Base-by-base conservation (phyloP, 2,113 vertebrate genomes). In the Thalassarche chlororhynchos region DNA sequence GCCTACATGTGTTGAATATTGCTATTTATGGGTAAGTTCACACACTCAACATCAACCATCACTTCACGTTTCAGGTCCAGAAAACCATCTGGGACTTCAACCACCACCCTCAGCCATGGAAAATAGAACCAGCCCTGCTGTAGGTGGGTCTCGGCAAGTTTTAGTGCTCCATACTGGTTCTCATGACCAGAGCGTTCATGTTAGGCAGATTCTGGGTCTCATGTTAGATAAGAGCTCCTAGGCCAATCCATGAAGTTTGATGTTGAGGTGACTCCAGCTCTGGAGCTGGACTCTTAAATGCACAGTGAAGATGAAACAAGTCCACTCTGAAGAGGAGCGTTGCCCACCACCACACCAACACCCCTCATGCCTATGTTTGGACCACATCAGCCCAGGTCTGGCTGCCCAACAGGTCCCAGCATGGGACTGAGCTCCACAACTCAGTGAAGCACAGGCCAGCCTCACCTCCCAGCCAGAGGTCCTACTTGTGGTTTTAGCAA, bases 11-110 rank as follows among this genome's bases (percentile, higher is more conserved):
- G 23, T 1, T 62, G 21, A 49, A 49, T n/a, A 84, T 58, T 2
- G 2, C n/a, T 58, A 24, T 26, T 83, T 8, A 38, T 0, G 3
- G 34, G 14, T 9, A 64, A 65, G 34, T 15, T 76, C 40, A 65
- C n/a, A 29, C 0, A 0, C 49, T 29, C 68, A 26, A 3, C 24
- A 51, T 57, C 49, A 70, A 44, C 8, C 51, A 29, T 7, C 1
- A 3, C 15, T n/a, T 87, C 28, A 16, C 0, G 0, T 47, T 51
- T n/a, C 7, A 32, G 26, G 32, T 25, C 57, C 21, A 64, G 52
- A 91, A 57, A 44, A 91, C 24, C 62, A 70, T 16, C 36, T 57
- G 36, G 36, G 65, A n/a, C 60, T 87, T 64, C 57, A 65, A 6
- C 6, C n/a, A 57, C 34, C 26, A 19, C 7, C 18, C 31, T 57